Evolutionary conservation across 2,888 invertebrate genomes (phyloP).

Genomic region (Acleris literana): DNA sequence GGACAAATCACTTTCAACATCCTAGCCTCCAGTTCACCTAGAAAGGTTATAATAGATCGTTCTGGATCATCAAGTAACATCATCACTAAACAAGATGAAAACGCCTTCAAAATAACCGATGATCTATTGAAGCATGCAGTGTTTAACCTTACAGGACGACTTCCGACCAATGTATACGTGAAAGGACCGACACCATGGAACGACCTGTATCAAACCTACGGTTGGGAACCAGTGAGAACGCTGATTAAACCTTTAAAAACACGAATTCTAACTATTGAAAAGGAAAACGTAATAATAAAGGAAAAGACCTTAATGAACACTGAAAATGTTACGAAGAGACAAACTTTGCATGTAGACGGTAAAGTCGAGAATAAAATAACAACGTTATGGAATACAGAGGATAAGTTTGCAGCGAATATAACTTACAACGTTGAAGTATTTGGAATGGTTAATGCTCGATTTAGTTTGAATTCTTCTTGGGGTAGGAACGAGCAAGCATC

Average conservation of each 20-base stretch:
- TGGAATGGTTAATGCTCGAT: neutral
- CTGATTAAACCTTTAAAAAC: conserved; percentile 3
- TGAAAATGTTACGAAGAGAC: neutral
- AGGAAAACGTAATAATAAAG: neutral
- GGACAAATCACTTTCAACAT: conserved; percentile 7
- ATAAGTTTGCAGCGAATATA: neutral
- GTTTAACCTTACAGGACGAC: neutral
- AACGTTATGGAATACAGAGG: neutral
- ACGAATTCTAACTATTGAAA: neutral
- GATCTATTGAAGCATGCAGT: neutral
- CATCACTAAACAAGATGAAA: conserved; percentile 1
- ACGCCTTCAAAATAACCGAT: conserved; percentile 2
- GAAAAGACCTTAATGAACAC: neutral
- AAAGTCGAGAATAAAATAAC: conserved; percentile 4
- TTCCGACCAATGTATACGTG: conserved; percentile 1
- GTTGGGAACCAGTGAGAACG: conserved; percentile 1
- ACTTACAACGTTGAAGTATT: neutral
- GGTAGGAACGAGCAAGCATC: neutral
- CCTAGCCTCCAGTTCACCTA: neutral
- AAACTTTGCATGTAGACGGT: neutral
- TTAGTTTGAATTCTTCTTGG: conserved; percentile 1
- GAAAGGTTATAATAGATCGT: neutral
- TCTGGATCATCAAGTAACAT: neutral
- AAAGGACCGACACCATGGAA: conserved; percentile 15
- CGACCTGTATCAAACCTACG: conserved; percentile 8